These are phyloP conservation scores for Picathartes gymnocephalus DNA, from an alignment of 2,113 vertebrate genomes.

Conservation along the genomic window DNA sequence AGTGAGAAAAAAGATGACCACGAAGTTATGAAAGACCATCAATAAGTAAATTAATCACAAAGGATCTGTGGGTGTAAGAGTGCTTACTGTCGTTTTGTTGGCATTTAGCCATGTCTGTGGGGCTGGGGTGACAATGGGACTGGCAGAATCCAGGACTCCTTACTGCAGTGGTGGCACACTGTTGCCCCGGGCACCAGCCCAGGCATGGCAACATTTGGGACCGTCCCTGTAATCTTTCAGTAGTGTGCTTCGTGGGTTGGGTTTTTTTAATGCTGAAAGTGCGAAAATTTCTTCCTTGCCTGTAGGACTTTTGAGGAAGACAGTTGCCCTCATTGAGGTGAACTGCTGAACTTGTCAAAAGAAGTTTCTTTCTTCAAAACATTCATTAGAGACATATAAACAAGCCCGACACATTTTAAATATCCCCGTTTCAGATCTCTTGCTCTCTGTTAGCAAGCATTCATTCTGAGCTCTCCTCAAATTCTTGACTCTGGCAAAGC, in stretches of 20 bases:
- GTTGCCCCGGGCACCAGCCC: fast-evolving
- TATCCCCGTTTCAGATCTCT: not conserved
- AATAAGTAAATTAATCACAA: constrained; percentile 14
- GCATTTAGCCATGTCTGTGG: not conserved
- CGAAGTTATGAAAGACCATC: constrained; percentile 13
- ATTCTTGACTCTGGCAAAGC: not conserved
- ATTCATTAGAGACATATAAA: not conserved
- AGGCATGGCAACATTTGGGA: not conserved
- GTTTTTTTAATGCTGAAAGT: not conserved
- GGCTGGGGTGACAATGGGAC: fast-evolving
- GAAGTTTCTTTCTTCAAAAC: not conserved
- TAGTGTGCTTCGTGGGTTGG: not conserved
- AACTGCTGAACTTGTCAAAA: fast-evolving
- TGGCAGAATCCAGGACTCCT: not conserved
- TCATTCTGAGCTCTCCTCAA: not conserved
- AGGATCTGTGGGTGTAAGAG: not conserved
- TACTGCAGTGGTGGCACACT: not conserved
- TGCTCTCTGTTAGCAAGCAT: not conserved
- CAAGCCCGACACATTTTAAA: not conserved
- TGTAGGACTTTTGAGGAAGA: not conserved
- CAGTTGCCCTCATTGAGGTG: not conserved
- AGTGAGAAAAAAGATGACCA: constrained; percentile 29
- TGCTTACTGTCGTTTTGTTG: not conserved
- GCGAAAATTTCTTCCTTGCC: not conserved
- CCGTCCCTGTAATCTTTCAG: not conserved